phyloP scores from a whole-genome alignment of 2,797 vertebrate genomes.

The Melanitta fusca region DNA sequence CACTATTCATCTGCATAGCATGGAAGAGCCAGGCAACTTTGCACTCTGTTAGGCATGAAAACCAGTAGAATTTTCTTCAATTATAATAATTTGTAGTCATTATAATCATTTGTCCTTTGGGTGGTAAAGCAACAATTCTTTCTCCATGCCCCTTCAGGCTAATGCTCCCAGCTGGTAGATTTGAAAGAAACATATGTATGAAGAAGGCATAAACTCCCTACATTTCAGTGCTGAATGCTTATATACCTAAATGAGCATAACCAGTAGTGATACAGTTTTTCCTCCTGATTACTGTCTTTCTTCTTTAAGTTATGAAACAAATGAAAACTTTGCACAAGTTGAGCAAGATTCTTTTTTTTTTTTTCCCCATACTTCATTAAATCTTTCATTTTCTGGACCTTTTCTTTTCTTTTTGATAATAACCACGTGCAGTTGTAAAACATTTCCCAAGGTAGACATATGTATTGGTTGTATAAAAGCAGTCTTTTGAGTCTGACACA shows the following conservation, averaged over 20 bases:
- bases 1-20: not conserved
- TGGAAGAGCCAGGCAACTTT: not conserved
- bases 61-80: not conserved
- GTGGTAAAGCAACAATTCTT: not conserved
- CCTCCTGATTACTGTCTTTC: not conserved
- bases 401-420: not conserved
- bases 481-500: not conserved
- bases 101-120: not conserved
- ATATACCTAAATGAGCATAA: not conserved
- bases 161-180: not conserved
- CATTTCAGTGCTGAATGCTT: not conserved
- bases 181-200: not conserved
- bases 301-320: not conserved
- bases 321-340: not conserved
- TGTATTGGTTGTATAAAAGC: not conserved
- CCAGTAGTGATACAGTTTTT: not conserved
- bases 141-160: not conserved
- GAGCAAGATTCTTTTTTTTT: not conserved
- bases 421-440: not conserved
- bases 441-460: not conserved
- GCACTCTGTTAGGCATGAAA: not conserved
- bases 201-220: not conserved
- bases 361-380: not conserved
- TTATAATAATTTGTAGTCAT: not conserved
- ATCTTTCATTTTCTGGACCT: not conserved